Base-by-base conservation (phyloP, 2,113 vertebrate genomes). In the Actenoides lindsayi region DNA sequence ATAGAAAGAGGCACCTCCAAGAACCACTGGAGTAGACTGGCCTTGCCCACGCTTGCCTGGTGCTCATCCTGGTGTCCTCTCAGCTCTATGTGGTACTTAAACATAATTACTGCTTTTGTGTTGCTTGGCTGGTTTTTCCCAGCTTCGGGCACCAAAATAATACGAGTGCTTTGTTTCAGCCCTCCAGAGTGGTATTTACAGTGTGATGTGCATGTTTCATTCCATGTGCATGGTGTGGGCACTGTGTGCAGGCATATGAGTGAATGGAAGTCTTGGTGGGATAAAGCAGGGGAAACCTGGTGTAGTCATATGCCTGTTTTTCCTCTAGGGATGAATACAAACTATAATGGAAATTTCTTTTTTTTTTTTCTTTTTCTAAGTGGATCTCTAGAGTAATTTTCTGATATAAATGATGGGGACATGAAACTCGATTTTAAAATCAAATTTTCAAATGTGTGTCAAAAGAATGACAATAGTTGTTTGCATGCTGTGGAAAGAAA, bases 1-100 rank as follows among this genome's bases (percentile, higher is more conserved):
- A 31, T 4, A 59, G 53, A 81, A 31, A 59, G 16, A 50, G 25
- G 21, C 21, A 77, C 8, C 10, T 41, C 9, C 0, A 0, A 25
- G n/a, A 24, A 24, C 12, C 2, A 18, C 18, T 7, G n/a, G 39
- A 56, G 15, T 9, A 60, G 16, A 13, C 6, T 56, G 48, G 16
- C 10, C 31, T 13, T 60, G 16, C 30, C 64, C 44, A 17, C 15
- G 5, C 3, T 21, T 37, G 16, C 23, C 54, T 42, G 39, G 3
- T 19, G 6, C 31, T 83, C 28, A 59, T 33, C 30, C 10, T 56
- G 24, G 4, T 65, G 35, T 78, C 20, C 17, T 69, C 18, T 35
- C 2, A 4, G 2, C 21, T 67, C 8, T 20, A 1, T 7, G 19
- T 10, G 27, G 5, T 57, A 33, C 15, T 54, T 67, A 33, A 83